These are phyloP conservation scores for Pitangus sulphuratus DNA, from an alignment of 2,797 vertebrate genomes.

Conservation along the genomic window DNA sequence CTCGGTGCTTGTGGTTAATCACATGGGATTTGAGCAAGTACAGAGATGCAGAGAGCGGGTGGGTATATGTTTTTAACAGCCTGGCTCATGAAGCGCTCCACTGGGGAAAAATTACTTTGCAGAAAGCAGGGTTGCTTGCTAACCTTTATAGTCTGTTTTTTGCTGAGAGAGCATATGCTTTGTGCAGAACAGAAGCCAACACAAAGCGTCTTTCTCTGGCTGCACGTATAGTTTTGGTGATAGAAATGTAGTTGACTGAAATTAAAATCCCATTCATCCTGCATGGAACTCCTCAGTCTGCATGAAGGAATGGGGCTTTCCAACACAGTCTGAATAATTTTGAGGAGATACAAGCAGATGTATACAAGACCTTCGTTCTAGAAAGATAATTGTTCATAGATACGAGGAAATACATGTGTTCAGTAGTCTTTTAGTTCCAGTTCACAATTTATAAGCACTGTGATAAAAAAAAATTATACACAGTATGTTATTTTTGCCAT, in stretches of 20 bases:
- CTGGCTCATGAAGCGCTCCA: neutral
- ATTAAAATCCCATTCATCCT: conserved; percentile 23
- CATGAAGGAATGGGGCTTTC: neutral
- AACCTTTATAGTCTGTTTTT: neutral
- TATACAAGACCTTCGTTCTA: neutral
- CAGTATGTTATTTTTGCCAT: neutral
- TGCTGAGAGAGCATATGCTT: neutral
- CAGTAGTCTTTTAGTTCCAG: neutral
- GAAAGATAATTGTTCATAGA: neutral
- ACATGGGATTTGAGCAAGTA: neutral
- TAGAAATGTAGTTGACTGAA: neutral
- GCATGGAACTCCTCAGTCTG: accelerated
- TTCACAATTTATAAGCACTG: neutral
- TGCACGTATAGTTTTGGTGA: neutral
- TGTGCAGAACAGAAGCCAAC: conserved; percentile 6
- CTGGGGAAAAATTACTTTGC: neutral
- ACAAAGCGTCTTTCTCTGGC: neutral
- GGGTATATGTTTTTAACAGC: neutral
- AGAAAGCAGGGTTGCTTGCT: neutral
- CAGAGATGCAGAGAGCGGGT: neutral
- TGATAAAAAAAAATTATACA: neutral
- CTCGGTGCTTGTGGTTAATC: neutral
- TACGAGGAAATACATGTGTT: neutral
- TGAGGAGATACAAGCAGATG: neutral
- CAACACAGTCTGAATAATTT: neutral